Base-by-base conservation (phyloP, 2,888 invertebrate species). In the Allophyes oxyacanthae region DNA sequence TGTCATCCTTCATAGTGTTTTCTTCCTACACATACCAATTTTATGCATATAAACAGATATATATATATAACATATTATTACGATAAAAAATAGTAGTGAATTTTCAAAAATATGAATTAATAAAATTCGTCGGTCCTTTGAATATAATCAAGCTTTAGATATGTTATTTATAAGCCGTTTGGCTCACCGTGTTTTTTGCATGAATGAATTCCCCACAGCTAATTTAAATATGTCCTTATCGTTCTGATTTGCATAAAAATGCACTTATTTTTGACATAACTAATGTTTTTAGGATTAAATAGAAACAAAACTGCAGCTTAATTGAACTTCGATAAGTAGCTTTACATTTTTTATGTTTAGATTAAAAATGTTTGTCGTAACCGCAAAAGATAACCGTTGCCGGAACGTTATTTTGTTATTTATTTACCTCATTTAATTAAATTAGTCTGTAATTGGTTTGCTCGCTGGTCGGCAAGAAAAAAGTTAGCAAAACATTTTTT, bases 141-240 rank as follows among this genome's bases (percentile, higher is more conserved):
- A 50, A 43, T 41, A 26, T 28, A 28, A 28, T 38, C n/a, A 45
- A 46, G 28, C 38, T 46, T 40, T 32, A 13, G 4, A 11, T n/a
- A n/a, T n/a, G n/a, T 44, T 43, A 56, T 68, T 57, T 54, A 55
- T 40, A 41, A 13, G 32, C 20, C 33, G 25, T 37, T 36, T 33
- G 11, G n/a, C 6, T 48, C 25, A 49, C 49, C 8, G 43, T 1
- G 38, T 62, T 58, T 63, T 69, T 73, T 72, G 63, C 67, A 58
- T 70, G 64, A 71, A 73, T 67, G 62, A 64, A 64, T 60, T 71
- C 62, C 14, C 56, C 46, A 42, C 45, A 40, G 32, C 43, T 46
- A 57, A 73, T 70, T 66, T 51, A 68, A 64, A 60, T 68, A 56
- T 50, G 63, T 64, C 60, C 65, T 74, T 72, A 74, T 74, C 70